These are phyloP conservation scores for Rhinella marina DNA, from an alignment of 2,797 vertebrate genomes.

Conservation along the genomic window DNA sequence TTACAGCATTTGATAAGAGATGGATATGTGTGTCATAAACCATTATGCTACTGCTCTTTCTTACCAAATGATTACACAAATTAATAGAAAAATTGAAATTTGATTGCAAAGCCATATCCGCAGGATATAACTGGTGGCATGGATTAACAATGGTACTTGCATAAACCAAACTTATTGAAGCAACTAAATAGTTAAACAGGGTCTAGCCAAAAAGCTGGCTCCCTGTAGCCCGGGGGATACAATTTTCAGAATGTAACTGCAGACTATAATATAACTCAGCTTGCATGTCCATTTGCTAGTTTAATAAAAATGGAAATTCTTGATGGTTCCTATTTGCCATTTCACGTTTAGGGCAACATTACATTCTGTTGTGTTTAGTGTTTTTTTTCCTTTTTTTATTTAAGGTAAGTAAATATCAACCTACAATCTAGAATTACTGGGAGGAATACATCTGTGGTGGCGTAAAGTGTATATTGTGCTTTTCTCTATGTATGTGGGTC, in stretches of 20 bases:
- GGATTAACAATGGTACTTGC: not conserved
- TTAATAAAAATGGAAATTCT: constrained; percentile 62
- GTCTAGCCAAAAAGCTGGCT: not conserved
- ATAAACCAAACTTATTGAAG: not conserved
- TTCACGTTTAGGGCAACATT: constrained; percentile 25
- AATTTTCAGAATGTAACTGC: constrained; percentile 29
- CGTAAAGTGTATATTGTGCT: not conserved
- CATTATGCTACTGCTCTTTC: not conserved
- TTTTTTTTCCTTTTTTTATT: constrained; percentile 33
- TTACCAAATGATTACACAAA: not conserved
- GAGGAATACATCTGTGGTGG: not conserved
- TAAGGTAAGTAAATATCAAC: constrained; percentile 54
- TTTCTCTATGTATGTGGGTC: not conserved
- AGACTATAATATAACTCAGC: constrained; percentile 41
- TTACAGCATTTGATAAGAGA: constrained; percentile 13
- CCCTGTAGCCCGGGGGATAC: constrained; percentile 30
- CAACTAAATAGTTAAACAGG: constrained; percentile 34
- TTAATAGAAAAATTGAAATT: constrained; percentile 22
- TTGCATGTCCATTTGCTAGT: constrained; percentile 44
- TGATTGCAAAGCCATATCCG: not conserved
- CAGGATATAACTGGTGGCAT: not conserved
- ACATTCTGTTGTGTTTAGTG: constrained; percentile 28
- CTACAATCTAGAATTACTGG: constrained; percentile 1
- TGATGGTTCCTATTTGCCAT: constrained; percentile 40
- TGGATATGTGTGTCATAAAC: not conserved